A percentile compares a stretch with the other conserved stretches of the same genome.
Conservation (phyloP, 1,140 invertebrate genomes). For the Drosophila melanica region DNA sequence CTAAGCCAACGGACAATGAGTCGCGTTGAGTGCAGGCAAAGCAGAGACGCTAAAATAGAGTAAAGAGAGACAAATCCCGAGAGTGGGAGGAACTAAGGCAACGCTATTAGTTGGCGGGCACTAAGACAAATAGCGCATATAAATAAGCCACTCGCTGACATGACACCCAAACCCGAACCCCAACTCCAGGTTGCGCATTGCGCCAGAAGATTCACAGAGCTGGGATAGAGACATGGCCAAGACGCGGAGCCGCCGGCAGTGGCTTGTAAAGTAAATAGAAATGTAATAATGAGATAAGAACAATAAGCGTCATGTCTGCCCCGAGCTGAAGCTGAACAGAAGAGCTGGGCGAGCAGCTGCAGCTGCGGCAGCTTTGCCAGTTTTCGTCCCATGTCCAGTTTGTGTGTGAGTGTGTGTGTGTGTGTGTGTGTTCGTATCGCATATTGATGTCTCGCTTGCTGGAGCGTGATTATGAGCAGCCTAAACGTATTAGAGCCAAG, state of each 20-base stretch:
- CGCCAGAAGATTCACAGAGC: background rate
- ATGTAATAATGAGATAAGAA: constrained; percentile 82
- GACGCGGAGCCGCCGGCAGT: constrained; percentile 1
- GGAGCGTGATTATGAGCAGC: constrained; percentile 81
- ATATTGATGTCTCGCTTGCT: constrained; percentile 71
- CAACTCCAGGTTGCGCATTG: background rate
- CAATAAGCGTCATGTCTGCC: constrained; percentile 57
- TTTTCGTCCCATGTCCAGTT: constrained; percentile 20
- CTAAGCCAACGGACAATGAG: constrained; percentile 48
- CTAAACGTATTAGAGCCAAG: constrained; percentile 71
- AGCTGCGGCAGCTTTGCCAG: constrained; percentile 7
- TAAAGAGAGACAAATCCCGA: background rate
- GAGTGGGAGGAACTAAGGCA: constrained; percentile 14
- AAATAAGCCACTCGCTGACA: constrained; percentile 67
- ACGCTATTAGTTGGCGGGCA: constrained; percentile 72
- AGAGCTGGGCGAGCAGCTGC: constrained; percentile 18
- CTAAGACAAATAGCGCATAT: constrained; percentile 80
- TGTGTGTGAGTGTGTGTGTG: background rate
- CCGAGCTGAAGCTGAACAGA: constrained; percentile 7
- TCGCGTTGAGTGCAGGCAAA: constrained; percentile 52
- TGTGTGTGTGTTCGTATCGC: constrained; percentile 12
- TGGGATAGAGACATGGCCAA: constrained; percentile 7
- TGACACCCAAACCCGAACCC: background rate
- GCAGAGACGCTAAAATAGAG: constrained; percentile 25
- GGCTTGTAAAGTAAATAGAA: constrained; percentile 70